Base-by-base conservation (phyloP, 2,797 vertebrate genomes). In the Pangasius mekongensis region DNA sequence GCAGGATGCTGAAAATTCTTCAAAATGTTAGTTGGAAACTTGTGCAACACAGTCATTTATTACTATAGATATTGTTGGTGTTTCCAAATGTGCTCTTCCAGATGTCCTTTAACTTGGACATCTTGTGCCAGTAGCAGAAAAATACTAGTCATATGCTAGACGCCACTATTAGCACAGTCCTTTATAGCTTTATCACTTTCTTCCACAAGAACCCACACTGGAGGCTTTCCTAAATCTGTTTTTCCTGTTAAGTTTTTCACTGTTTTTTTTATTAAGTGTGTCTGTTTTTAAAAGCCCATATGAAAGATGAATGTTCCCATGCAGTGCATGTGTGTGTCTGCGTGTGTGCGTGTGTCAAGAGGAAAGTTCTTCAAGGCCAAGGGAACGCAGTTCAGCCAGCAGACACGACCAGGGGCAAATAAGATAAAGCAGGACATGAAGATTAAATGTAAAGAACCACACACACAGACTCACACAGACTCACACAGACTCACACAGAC, bases 351-450 rank as follows among this genome's bases (percentile, higher is more conserved):
- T 36, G 43, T 54, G 27, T 39, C 30, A 60, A 30, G 58, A 88
- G 73, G 83, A 90, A 84, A 85, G 88, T 6, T 74, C 88, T 85
- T 74, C 66, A 86, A 74, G 71, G 86, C 43, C 3, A 18, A 87
- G 49, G 64, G 85, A 90, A 67, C 4, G 52, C 18, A 18, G 87
- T 89, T 91, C 89, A 90, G 56, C 89, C 82, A 84, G 77, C 88
- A 91, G 89, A 66, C 91, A 90, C 43, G 86, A 78, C 88, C 86
- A 30, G 76, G 85, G 83, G 80, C 33, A 69, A 87, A 80, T n/a
- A 71, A 80, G 89, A 91, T 90, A 89, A 90, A 84, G 86, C 84
- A 76, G 84, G 84, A 89, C 84, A 86, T 47, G 49, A 86, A 83
- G 81, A 82, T 86, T 27, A 66, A 30, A 52, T 33, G 62, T 62